Percentiles rank a stretch among this genome's conserved stretches.
phyloP scores from a whole-genome alignment of 2,113 vertebrate genomes.

The Eulemur rufifrons region DNA sequence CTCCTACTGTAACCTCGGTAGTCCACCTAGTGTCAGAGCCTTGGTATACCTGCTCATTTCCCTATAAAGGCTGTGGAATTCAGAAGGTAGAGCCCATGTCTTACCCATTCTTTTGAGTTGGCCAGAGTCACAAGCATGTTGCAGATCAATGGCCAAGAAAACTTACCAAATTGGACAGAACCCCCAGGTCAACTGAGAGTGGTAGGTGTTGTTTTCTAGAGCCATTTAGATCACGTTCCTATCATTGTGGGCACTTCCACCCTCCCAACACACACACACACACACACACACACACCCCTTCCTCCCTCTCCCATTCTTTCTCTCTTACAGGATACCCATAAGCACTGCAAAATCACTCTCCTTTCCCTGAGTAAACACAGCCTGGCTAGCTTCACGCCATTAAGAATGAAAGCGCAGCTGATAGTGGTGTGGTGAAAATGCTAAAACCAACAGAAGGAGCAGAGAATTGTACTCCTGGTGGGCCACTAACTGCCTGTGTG shows the following conservation, averaged over 20 bases:
- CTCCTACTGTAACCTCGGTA: not conserved
- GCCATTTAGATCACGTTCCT: not conserved
- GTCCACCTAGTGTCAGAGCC: not conserved
- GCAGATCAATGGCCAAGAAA: not conserved
- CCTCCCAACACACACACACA: not conserved
- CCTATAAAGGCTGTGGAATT: not conserved
- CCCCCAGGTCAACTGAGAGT: not conserved
- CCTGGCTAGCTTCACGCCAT: not conserved
- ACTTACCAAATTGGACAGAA: not conserved
- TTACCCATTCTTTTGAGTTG: not conserved
- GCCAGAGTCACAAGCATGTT: not conserved
- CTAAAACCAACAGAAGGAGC: not conserved
- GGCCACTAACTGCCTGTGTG: not conserved
- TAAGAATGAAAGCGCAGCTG: not conserved
- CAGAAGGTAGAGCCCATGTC: not conserved
- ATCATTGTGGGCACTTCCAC: not conserved
- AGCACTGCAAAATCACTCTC: not conserved
- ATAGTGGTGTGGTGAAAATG: not conserved
- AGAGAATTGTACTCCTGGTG: not conserved
- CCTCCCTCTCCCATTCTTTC: not conserved
- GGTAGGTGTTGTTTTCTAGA: not conserved
- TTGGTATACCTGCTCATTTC: not conserved
- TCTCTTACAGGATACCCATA: not conserved
- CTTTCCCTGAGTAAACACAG: conserved; percentile 2
- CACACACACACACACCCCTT: not conserved